Evolutionary conservation across 2,888 invertebrate genomes (phyloP).

Genomic region (Trypoxylon attenuatum): DNA sequence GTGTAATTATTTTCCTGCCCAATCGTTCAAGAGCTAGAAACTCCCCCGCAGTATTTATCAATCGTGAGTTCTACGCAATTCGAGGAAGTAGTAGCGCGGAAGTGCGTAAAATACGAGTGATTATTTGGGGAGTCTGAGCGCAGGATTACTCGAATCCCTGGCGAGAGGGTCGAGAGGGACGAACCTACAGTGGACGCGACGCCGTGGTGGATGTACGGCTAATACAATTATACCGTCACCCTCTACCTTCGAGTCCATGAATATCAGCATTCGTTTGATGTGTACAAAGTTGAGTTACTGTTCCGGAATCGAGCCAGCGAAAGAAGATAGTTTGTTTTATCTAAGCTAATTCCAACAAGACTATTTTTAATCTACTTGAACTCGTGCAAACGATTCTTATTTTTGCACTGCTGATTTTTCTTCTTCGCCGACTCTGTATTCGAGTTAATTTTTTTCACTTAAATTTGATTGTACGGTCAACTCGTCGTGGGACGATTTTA

Average conservation of each 20-base stretch:
- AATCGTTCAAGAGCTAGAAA: too few species aligned
- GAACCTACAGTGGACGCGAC: conserved; percentile 34
- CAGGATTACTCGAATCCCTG: conserved; percentile 20
- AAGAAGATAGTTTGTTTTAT: too few species aligned
- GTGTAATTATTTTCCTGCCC: too few species aligned
- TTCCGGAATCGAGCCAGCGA: conserved; percentile 54
- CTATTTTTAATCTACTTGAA: too few species aligned
- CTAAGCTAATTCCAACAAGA: too few species aligned
- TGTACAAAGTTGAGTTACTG: conserved; percentile 59
- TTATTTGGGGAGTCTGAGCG: too few species aligned
- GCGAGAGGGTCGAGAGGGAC: too few species aligned
- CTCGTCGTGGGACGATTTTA: conserved; percentile 15
- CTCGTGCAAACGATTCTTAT: too few species aligned
- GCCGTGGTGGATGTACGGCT: conserved; percentile 46
- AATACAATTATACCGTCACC: conserved; percentile 53
- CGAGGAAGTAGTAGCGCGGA: conserved; percentile 22
- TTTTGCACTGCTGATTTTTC: too few species aligned
- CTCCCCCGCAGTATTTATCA: conserved; percentile 12
- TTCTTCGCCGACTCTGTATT: background rate
- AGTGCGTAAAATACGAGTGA: conserved; percentile 45
- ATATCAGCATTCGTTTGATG: conserved; percentile 57
- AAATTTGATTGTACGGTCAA: conserved; percentile 12
- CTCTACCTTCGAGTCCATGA: conserved; percentile 49
- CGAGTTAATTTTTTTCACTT: too few species aligned
- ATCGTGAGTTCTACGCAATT: conserved; percentile 25